Percentiles rank a stretch among this genome's conserved stretches.
These are phyloP conservation scores for Paralvinella palmiformis DNA, from an alignment of 1,140 invertebrate genomes.

Conservation along the genomic window DNA sequence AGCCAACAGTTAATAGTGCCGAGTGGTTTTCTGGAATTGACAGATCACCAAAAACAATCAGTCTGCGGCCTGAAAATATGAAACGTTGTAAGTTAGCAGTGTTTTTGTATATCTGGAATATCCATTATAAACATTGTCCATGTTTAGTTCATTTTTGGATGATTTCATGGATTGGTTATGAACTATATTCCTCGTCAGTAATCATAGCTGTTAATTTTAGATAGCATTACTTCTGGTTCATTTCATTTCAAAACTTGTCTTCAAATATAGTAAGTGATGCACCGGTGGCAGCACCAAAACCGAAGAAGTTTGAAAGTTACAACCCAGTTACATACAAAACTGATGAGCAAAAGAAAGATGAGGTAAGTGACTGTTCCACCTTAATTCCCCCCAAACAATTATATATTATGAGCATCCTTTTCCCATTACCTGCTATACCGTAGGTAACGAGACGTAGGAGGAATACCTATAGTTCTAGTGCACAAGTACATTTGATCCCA, in stretches of 20 bases:
- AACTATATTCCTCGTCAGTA: no score
- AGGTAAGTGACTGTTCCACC: slow-evolving; percentile 27
- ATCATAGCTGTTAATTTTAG: no score
- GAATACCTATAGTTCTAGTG: no score
- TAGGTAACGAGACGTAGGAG: no score
- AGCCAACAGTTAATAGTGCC: slow-evolving; percentile 62
- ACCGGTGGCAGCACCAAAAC: slow-evolving; percentile 36
- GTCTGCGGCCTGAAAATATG: slow-evolving; percentile 81
- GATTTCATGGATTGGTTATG: no score
- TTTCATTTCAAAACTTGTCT: background rate
- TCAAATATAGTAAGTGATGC: slow-evolving; percentile 38
- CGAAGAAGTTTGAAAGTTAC: slow-evolving; percentile 42
- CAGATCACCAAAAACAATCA: slow-evolving; percentile 60
- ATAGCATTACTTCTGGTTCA: no score
- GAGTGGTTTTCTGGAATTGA: slow-evolving; percentile 69
- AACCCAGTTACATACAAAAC: slow-evolving; percentile 39
- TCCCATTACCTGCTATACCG: no score
- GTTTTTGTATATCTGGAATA: slow-evolving; percentile 4
- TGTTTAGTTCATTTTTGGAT: no score
- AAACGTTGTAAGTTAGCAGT: slow-evolving; percentile 63
- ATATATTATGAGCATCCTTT: no score
- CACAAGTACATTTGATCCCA: no score
- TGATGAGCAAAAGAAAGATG: slow-evolving; percentile 45
- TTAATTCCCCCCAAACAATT: slow-evolving; percentile 1
- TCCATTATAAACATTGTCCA: background rate